Evolutionary conservation across 2,797 vertebrate species (phyloP).

Genomic region (Denticeps clupeoides): DNA sequence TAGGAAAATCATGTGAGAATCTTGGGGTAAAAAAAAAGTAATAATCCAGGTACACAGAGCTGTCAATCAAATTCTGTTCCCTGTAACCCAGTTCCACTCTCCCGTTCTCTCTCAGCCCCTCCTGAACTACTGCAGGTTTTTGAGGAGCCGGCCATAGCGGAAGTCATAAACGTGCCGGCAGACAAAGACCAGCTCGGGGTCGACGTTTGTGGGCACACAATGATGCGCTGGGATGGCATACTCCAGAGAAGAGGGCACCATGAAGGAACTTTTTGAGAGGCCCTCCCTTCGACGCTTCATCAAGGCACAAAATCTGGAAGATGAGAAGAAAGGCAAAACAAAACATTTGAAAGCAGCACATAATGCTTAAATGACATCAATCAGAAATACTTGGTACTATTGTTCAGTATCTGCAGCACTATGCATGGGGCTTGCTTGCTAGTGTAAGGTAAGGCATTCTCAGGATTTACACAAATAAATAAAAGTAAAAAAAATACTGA

Average conservation of each 20-base stretch:
- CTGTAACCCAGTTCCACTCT: background rate
- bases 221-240: constrained; percentile 85
- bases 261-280: constrained; percentile 66
- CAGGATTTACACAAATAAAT: no score
- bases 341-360: no score
- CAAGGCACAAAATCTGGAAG: constrained; percentile 96
- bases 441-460: no score
- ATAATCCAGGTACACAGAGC: background rate
- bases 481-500: no score
- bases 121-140: constrained; percentile 86
- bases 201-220: constrained; percentile 84
- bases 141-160: constrained; percentile 90
- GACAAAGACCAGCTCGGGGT: constrained; percentile 91
- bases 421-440: no score
- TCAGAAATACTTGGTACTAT: background rate
- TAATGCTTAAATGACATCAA: constrained; percentile 3
- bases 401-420: no score
- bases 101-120: background rate
- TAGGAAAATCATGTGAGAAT: background rate
- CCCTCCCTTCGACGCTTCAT: constrained; percentile 86
- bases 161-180: constrained; percentile 98
- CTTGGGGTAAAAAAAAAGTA: constrained; percentile 4
- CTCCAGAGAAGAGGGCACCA: constrained; percentile 80
- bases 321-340: background rate
- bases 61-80: background rate